Conservation (phyloP, 2,888 invertebrate species). For the Gasteruption jaculator region DNA sequence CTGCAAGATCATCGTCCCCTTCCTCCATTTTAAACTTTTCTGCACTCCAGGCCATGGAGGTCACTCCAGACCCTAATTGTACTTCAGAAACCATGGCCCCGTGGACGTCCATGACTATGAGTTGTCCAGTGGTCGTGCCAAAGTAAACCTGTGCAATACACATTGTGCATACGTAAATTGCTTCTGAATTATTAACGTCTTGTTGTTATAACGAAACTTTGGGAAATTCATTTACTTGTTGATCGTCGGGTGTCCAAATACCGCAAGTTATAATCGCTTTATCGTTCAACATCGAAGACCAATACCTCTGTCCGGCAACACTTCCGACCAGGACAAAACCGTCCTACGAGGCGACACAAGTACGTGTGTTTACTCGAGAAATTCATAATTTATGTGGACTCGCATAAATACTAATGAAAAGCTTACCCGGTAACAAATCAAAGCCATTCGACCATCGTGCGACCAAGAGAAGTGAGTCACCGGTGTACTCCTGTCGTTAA, state of each 20-base stretch:
- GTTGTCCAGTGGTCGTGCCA: constrained; percentile 90
- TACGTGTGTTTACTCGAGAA: background rate
- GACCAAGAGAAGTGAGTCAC: constrained; percentile 99
- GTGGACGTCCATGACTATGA: constrained; percentile 95
- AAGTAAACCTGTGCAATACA: constrained; percentile 71
- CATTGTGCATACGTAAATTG: background rate
- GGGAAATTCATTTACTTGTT: constrained; percentile 59
- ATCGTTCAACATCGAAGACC: constrained; percentile 95
- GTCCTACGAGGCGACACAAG: constrained; percentile 61
- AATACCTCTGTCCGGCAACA: constrained; percentile 94
- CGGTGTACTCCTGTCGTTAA: constrained; percentile 95
- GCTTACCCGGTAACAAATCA: constrained; percentile 90
- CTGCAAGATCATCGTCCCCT: constrained; percentile 64
- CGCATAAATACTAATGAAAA: background rate
- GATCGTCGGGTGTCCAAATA: constrained; percentile 97
- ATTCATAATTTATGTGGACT: background rate
- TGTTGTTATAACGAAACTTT: constrained; percentile 3
- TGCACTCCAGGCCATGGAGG: constrained; percentile 94
- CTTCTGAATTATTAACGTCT: constrained; percentile 2
- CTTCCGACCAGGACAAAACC: constrained; percentile 98
- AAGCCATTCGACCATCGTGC: constrained; percentile 96
- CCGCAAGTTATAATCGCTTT: constrained; percentile 94
- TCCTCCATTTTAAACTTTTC: constrained; percentile 98
- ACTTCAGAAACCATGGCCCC: constrained; percentile 93
- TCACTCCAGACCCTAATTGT: constrained; percentile 62